These are phyloP conservation scores for Budorcas taxicolor DNA, from an alignment of 2,113 vertebrate genomes.

Conservation along the genomic window DNA sequence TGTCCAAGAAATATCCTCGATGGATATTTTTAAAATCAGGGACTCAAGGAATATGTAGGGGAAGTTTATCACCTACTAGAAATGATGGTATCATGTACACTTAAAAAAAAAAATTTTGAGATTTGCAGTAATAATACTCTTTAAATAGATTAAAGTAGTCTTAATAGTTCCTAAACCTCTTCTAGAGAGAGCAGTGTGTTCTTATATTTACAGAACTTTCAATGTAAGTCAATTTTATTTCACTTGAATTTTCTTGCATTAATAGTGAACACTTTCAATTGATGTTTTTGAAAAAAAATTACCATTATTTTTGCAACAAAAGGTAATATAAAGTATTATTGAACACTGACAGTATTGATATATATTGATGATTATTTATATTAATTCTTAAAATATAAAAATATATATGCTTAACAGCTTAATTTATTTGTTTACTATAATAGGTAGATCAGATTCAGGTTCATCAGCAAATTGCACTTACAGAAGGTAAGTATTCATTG, in stretches of 20 bases:
- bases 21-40: background rate
- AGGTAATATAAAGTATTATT: background rate
- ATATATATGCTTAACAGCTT: background rate
- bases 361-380: background rate
- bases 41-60: background rate
- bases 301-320: background rate
- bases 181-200: background rate
- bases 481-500: conserved; percentile 86
- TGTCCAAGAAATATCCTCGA: background rate
- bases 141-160: background rate
- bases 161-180: background rate
- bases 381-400: background rate
- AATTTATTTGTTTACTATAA: conserved; percentile 48
- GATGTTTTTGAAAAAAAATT: background rate
- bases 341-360: background rate
- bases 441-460: conserved; percentile 91
- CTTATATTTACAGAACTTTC: background rate
- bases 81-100: background rate
- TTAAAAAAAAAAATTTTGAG: background rate
- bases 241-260: background rate
- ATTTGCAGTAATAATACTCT: background rate
- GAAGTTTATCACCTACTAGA: background rate
- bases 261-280: background rate
- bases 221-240: background rate
- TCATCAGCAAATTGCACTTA: conserved; percentile 91